phyloP scores from a whole-genome alignment of 2,888 invertebrate species.

The Drosophila subsilvestris region DNA sequence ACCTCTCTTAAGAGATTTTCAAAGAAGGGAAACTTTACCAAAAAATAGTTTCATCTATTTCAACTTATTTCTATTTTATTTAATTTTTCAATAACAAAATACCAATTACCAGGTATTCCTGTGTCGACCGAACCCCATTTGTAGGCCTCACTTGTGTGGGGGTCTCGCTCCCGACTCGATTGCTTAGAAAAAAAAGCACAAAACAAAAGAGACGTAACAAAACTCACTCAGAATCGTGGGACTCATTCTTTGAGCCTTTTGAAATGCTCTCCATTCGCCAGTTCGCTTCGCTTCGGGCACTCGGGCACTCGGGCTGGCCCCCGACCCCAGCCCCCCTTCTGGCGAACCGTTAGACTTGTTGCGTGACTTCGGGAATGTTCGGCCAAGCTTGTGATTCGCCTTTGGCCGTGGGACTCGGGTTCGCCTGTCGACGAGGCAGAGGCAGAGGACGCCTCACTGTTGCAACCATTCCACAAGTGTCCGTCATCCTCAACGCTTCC shows the following conservation, averaged over 20 bases:
- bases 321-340: constrained; percentile 29
- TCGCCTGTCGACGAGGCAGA: constrained; percentile 20
- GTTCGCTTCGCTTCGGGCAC: constrained; percentile 29
- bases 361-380: constrained; percentile 39
- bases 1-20: too few relatives aligned
- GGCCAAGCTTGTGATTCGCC: constrained; percentile 66
- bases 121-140: not conserved
- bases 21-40: too few relatives aligned
- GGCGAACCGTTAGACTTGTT: constrained; percentile 44
- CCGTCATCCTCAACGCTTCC: constrained; percentile 66
- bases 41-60: not conserved
- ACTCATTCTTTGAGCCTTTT: constrained; percentile 36
- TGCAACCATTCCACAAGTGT: constrained; percentile 80
- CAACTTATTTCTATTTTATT: not conserved
- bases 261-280: constrained; percentile 63
- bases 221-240: constrained; percentile 29
- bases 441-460: constrained; percentile 31
- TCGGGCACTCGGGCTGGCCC: constrained; percentile 63
- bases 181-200: not conserved
- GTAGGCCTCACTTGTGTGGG: not conserved
- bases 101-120: not conserved
- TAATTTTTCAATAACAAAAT: not conserved
- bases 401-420: constrained; percentile 38
- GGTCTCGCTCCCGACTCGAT: not conserved
- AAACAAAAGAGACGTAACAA: not conserved